Percentiles rank a stretch among this genome's conserved stretches.
phyloP scores from a whole-genome alignment of 2,888 invertebrate species.

The Pollenia griseotomentosa region DNA sequence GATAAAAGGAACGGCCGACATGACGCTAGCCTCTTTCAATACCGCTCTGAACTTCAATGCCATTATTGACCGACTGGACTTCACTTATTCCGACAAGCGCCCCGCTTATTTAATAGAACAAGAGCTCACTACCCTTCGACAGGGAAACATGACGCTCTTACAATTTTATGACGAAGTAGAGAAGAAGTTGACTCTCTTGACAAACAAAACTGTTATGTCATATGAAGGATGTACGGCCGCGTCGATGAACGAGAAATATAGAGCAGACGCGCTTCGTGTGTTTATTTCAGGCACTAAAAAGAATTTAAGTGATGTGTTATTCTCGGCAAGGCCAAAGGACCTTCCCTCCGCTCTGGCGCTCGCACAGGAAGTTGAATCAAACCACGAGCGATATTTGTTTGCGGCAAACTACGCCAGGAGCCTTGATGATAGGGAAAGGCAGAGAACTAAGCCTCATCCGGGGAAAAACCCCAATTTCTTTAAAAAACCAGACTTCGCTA shows the following conservation, averaged over 20 bases:
- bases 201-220: constrained; percentile 59
- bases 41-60: constrained; percentile 68
- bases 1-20: constrained; percentile 58
- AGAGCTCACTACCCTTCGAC: constrained; percentile 13
- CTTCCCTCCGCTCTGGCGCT: too few species aligned
- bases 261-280: not conserved
- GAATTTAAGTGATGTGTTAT: not conserved
- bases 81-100: constrained; percentile 61
- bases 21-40: constrained; percentile 66
- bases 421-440: too few species aligned
- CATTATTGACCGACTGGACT: constrained; percentile 57
- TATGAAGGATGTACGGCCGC: constrained; percentile 48
- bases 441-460: too few species aligned
- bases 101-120: constrained; percentile 54
- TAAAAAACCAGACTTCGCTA: too few species aligned
- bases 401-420: too few species aligned
- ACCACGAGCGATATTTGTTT: too few species aligned
- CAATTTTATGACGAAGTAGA: not conserved
- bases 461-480: too few species aligned
- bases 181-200: constrained; percentile 46
- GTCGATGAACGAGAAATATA: not conserved
- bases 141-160: too few species aligned
- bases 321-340: not conserved
- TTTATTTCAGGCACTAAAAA: not conserved
- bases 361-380: too few species aligned